These are phyloP conservation scores for Phrynosoma blainvillii DNA, from an alignment of 2,113 vertebrate genomes.

Conservation along the genomic window DNA sequence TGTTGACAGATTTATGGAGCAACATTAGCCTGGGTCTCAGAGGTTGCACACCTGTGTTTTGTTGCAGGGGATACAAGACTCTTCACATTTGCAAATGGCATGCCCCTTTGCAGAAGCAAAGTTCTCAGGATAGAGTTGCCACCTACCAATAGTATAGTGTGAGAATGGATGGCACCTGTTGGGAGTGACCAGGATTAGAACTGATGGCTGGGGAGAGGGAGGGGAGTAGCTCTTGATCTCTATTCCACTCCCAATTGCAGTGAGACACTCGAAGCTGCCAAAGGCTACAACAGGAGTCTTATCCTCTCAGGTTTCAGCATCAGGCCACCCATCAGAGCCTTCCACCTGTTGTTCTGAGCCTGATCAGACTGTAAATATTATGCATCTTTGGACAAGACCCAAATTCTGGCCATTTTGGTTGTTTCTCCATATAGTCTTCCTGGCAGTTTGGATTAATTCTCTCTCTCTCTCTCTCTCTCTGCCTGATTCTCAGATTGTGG, in stretches of 20 bases:
- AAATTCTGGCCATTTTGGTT: not conserved
- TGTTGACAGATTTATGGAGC: constrained; percentile 72
- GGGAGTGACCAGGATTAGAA: not conserved
- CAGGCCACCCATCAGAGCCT: not conserved
- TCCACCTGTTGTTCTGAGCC: not conserved
- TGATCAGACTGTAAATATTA: not conserved
- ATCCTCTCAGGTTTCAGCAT: not conserved
- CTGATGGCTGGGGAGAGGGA: not conserved
- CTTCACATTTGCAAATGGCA: constrained; percentile 35
- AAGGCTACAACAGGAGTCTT: not conserved
- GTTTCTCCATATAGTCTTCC: too few relatives aligned
- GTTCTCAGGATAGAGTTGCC: not conserved
- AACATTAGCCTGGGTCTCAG: constrained; percentile 57
- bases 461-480: not conserved
- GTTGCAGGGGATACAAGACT: constrained; percentile 54
- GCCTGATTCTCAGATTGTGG: too few relatives aligned
- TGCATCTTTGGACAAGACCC: not conserved
- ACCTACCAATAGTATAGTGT: not conserved
- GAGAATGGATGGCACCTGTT: not conserved
- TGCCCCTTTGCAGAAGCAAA: constrained; percentile 28
- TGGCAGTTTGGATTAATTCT: too few relatives aligned
- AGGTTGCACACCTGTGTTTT: constrained; percentile 69
- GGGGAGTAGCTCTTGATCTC: not conserved
- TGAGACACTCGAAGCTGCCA: not conserved
- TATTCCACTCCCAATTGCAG: not conserved